Conservation (phyloP, 2,888 invertebrate genomes). For the Abrostola tripartita region DNA sequence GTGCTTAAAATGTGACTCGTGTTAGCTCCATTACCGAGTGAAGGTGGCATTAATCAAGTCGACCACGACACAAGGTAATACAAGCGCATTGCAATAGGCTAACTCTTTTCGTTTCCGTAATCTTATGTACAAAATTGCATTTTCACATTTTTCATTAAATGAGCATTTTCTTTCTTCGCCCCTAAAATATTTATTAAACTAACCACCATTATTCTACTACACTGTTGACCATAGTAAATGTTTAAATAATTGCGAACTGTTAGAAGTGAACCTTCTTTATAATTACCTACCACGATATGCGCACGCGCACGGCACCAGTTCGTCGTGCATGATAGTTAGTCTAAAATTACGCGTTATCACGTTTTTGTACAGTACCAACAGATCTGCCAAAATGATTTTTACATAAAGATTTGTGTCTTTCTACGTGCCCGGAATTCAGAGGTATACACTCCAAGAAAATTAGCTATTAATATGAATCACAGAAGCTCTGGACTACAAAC, state of each 20-base stretch:
- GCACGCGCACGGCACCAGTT: slow-evolving; percentile 14
- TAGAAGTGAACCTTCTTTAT: slow-evolving; percentile 20
- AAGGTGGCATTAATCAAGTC: slow-evolving; percentile 67
- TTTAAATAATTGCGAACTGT: background rate
- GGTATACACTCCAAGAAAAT: too few species aligned
- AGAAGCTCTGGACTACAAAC: too few species aligned
- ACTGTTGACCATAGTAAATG: too few species aligned
- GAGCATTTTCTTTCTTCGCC: too few species aligned
- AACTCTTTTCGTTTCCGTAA: background rate
- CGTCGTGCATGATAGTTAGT: slow-evolving; percentile 6
- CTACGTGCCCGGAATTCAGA: too few species aligned
- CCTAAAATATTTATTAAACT: too few species aligned
- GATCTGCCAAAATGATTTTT: slow-evolving; percentile 29
- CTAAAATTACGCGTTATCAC: slow-evolving; percentile 24
- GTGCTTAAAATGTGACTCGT: slow-evolving; percentile 59
- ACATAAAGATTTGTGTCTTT: background rate
- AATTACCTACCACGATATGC: background rate
- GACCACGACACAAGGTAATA: slow-evolving; percentile 12
- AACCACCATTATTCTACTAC: too few species aligned
- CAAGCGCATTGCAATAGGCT: slow-evolving; percentile 13
- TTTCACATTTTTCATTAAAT: too few species aligned
- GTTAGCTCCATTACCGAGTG: slow-evolving; percentile 47
- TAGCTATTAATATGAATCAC: too few species aligned
- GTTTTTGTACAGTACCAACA: slow-evolving; percentile 1
- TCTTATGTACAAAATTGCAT: too few species aligned